Base-by-base conservation (phyloP, 2,888 invertebrate species). In the Heterodera filipjevi region DNA sequence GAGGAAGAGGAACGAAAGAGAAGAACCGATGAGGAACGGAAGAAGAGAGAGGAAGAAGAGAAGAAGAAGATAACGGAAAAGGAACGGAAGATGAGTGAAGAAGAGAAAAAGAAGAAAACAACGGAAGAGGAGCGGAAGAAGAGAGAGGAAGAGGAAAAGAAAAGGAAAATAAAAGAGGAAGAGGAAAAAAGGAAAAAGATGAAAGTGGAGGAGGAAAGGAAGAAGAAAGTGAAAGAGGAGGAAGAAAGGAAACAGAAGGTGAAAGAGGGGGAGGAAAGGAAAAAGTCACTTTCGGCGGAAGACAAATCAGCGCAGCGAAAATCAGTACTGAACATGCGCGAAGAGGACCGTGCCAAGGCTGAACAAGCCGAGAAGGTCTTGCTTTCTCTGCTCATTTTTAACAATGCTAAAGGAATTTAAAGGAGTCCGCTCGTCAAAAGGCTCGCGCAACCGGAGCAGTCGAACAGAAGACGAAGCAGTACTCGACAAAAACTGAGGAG, bases 261-360 rank as follows among this genome's bases (percentile, higher is more conserved):
- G 39, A 35, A 53, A 53, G 14, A 76, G 33, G 74, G 35, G 27
- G 70, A 79, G 74, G 66, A 66, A 39, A 70, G 30, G 46, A 80
- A 46, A 68, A 80, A 80, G 71, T 44, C 70, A 5, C n/a, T 59
- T 44, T 10, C 77, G 39, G 32, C 78, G 66, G 85, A 86, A 78
- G 88, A 88, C 82, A 88, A 88, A 77, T 84, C 85, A 3, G 81
- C 84, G 2, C 77, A 83, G 33, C 80, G 87, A 30, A 87, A 87
- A 78, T 86, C 87, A 8, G 81, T 83, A 5, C 74, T 86, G 30
- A 88, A 88, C 76, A 88, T 88, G 88, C 85, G 81, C 30, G 86
- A 82, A 12, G 86, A 85, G 70, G 88, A 88, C 59, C 85, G 85
- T 33, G 83, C 83, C 79, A 84, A 85, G 77, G 86, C 82, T n/a